These are phyloP conservation scores for Eleginops maclovinus DNA, from an alignment of 2,113 vertebrate species.

Conservation along the genomic window DNA sequence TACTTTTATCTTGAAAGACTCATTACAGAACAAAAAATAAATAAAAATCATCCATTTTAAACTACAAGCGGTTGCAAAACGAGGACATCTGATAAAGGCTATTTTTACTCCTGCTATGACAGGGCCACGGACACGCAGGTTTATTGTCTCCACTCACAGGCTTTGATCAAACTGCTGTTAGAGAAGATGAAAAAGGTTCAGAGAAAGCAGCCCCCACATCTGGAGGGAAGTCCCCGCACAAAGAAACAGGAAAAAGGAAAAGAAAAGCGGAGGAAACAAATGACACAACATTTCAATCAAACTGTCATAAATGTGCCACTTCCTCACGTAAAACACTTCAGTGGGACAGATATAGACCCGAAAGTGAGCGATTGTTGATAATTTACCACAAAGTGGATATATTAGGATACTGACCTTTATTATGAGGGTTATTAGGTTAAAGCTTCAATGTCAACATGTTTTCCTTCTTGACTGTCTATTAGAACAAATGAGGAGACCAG, in stretches of 20 bases:
- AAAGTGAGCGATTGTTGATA: slow-evolving; percentile 29
- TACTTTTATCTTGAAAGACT: background rate
- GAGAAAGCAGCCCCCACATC: slow-evolving; percentile 62
- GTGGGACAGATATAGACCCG: slow-evolving; percentile 39
- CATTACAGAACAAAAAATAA: background rate
- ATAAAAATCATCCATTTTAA: too few species aligned
- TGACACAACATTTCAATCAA: slow-evolving; percentile 79
- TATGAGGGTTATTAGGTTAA: slow-evolving; percentile 17
- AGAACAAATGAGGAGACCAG: background rate
- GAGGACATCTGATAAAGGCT: slow-evolving; percentile 6
- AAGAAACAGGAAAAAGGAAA: slow-evolving; percentile 73
- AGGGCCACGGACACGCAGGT: slow-evolving; percentile 62
- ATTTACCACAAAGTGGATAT: slow-evolving; percentile 41
- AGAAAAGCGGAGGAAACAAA: slow-evolving; percentile 57
- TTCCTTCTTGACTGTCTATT: background rate
- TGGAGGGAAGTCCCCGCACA: slow-evolving; percentile 74
- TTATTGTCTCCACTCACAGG: slow-evolving; percentile 36
- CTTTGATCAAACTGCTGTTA: slow-evolving; percentile 71
- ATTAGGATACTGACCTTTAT: slow-evolving; percentile 15
- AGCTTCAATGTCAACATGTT: background rate
- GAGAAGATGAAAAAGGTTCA: slow-evolving; percentile 52
- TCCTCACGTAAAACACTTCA: slow-evolving; percentile 49
- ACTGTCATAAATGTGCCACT: slow-evolving; percentile 41
- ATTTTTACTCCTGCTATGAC: slow-evolving; percentile 65
- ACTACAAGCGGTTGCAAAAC: slow-evolving; percentile 22